Percentiles rank a stretch among this genome's conserved stretches.
Evolutionary conservation across 2,113 vertebrate genomes (phyloP).

Genomic region (Oncorhynchus keta): DNA sequence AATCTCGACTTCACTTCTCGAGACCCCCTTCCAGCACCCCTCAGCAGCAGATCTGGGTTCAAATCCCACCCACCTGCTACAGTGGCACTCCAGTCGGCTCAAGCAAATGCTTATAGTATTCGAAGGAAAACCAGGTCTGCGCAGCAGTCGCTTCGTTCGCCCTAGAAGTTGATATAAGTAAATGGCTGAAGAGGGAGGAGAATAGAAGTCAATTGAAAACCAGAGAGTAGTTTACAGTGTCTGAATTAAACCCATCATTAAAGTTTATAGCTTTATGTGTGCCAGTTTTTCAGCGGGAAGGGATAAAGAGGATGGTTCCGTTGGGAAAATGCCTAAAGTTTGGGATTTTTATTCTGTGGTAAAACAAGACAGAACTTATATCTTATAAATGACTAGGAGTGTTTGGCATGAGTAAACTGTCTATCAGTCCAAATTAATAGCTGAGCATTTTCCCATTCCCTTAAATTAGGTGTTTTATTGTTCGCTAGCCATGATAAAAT

Average conservation of each 20-base stretch:
- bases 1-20: background rate
- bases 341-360: constrained; percentile 8
- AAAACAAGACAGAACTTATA: constrained; percentile 35
- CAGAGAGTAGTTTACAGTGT: constrained; percentile 33
- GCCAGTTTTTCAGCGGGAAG: constrained; percentile 19
- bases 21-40: background rate
- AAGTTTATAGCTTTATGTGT: constrained; percentile 28
- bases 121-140: background rate
- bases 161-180: constrained; percentile 24
- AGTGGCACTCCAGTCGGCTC: too few species aligned
- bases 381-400: constrained; percentile 19
- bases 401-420: constrained; percentile 12
- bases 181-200: constrained; percentile 9
- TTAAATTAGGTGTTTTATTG: constrained; percentile 20
- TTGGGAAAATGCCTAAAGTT: constrained; percentile 9
- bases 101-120: too few species aligned
- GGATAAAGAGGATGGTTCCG: constrained; percentile 29
- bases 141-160: constrained; percentile 6
- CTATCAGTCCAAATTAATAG: constrained; percentile 19
- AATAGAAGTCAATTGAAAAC: constrained; percentile 35
- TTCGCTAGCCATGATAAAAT: constrained; percentile 9
- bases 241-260: constrained; percentile 46
- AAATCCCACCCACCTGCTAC: too few species aligned
- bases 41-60: too few species aligned
- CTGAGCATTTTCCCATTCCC: constrained; percentile 14